Conservation (phyloP, 92 coral and sea anemone species). For the Galaxea fascicularis region DNA sequence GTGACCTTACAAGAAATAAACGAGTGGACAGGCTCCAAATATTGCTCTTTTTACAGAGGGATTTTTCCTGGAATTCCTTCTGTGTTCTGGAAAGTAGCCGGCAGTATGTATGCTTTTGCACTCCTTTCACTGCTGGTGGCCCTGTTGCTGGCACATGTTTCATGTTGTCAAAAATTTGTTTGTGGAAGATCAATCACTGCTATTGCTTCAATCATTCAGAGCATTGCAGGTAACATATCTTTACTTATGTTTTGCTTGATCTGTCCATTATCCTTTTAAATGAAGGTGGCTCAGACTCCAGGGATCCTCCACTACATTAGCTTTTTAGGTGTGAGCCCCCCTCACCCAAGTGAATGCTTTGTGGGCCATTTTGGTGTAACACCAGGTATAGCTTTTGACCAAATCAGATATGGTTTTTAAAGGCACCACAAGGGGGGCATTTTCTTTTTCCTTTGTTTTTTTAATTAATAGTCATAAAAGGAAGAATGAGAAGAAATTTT, state of each 20-base stretch:
- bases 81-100: constrained; percentile 79
- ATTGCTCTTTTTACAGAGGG: constrained; percentile 75
- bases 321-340: too few species aligned
- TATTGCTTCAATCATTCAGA: constrained; percentile 74
- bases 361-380: too few species aligned
- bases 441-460: too few species aligned
- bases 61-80: constrained; percentile 83
- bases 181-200: constrained; percentile 74
- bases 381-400: too few species aligned
- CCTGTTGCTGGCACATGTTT: constrained; percentile 69
- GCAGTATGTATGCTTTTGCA: constrained; percentile 74
- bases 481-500: too few species aligned
- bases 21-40: constrained; percentile 74
- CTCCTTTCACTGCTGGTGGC: constrained; percentile 59
- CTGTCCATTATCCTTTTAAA: too few species aligned
- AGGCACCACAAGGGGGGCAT: too few species aligned
- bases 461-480: too few species aligned
- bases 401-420: too few species aligned
- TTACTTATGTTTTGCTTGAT: not conserved
- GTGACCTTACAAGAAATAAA: constrained; percentile 76
- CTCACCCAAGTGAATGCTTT: too few species aligned
- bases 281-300: too few species aligned
- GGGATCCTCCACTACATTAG: too few species aligned
- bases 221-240: constrained; percentile 70
- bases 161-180: constrained; percentile 66